Conservation (phyloP, 2,888 invertebrate genomes). For the Ametastegia equiseti region DNA sequence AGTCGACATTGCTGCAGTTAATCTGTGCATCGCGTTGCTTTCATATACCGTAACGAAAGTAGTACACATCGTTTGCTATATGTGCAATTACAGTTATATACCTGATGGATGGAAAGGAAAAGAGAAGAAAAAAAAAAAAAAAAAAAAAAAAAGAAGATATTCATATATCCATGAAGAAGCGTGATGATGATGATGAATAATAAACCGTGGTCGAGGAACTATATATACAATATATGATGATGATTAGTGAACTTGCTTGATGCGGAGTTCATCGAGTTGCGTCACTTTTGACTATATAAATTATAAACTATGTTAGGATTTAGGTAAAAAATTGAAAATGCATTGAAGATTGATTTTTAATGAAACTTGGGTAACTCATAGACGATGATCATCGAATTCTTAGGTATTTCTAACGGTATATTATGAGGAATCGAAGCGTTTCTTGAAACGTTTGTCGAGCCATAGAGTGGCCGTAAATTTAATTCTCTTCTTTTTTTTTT, state of each 20-base stretch:
- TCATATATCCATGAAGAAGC: neutral
- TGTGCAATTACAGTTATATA: constrained; percentile 26
- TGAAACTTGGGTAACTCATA: no score
- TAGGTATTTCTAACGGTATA: neutral
- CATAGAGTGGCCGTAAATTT: neutral
- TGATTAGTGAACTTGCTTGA: neutral
- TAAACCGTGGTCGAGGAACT: neutral
- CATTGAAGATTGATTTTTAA: no score
- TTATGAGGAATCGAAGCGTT: neutral
- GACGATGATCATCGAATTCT: no score
- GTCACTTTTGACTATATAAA: neutral
- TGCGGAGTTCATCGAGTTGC: neutral
- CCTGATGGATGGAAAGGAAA: neutral
- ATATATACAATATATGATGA: no score
- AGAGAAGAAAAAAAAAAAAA: no score
- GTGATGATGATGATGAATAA: neutral
- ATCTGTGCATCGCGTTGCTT: neutral
- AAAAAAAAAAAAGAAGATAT: no score
- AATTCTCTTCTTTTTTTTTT: neutral
- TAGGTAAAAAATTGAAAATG: no score
- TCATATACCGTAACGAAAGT: constrained; percentile 8
- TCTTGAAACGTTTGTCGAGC: neutral
- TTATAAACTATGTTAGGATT: no score
- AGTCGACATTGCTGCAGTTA: neutral
- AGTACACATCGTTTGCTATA: neutral